These are phyloP conservation scores for Knipowitschia caucasica DNA, from an alignment of 2,797 vertebrate species.

Conservation along the genomic window DNA sequence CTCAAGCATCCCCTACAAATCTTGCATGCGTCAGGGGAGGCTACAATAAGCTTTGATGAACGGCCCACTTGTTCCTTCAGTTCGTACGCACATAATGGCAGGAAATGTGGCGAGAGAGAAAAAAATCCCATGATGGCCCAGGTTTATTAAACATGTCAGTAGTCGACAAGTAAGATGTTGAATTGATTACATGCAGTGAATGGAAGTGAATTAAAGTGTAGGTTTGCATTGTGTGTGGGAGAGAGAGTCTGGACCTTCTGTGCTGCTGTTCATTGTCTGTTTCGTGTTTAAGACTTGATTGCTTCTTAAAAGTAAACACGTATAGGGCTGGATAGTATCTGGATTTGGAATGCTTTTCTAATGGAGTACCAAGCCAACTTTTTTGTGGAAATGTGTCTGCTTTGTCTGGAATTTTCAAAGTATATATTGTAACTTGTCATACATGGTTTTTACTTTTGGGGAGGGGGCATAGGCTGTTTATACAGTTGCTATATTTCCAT, in stretches of 20 bases:
- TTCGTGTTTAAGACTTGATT: background rate
- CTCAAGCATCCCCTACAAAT: constrained; percentile 27
- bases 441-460: no score
- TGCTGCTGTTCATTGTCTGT: background rate
- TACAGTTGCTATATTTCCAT: no score
- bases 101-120: background rate
- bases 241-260: background rate
- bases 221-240: background rate
- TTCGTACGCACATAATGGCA: constrained; percentile 2
- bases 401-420: no score
- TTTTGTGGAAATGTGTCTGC: no score
- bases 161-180: constrained; percentile 6
- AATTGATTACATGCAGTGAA: constrained; percentile 3
- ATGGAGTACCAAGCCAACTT: no score
- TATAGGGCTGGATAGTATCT: background rate
- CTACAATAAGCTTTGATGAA: constrained; percentile 22
- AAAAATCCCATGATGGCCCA: background rate
- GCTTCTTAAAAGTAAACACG: background rate
- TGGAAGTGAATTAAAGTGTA: constrained; percentile 3
- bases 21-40: constrained; percentile 22
- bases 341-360: background rate
- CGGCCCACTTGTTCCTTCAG: constrained; percentile 2
- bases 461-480: no score
- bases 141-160: constrained; percentile 3
- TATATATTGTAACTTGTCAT: no score